phyloP scores from a whole-genome alignment of 2,797 vertebrate species.

The Sebastiscus albofasciatus region DNA sequence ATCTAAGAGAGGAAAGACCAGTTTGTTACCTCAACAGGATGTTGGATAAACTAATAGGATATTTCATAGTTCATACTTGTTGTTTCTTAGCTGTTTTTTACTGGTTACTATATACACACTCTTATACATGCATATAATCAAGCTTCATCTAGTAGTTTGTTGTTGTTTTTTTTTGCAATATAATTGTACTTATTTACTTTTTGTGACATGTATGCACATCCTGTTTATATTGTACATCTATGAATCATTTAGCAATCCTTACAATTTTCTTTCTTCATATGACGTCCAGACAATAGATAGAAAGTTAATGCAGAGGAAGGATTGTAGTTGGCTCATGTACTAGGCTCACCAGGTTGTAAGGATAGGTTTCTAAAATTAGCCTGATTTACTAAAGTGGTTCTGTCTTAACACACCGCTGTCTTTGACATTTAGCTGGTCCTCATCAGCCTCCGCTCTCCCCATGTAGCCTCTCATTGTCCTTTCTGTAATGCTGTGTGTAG shows the following conservation, averaged over 20 bases:
- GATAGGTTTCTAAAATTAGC: not conserved
- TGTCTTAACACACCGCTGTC: not conserved
- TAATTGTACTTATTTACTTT: not conserved
- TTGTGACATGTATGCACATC: not conserved
- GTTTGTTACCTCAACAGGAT: not conserved
- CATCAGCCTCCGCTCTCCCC: not conserved
- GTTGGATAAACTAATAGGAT: not conserved
- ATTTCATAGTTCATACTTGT: not conserved
- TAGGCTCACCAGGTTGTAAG: not conserved
- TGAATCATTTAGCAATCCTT: not conserved
- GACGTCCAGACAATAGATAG: fast-evolving
- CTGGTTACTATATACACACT: not conserved
- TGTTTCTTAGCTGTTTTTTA: not conserved
- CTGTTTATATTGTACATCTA: not conserved
- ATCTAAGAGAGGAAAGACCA: constrained; percentile 74
- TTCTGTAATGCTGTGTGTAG: not conserved
- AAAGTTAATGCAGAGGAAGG: no score
- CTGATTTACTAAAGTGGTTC: no score
- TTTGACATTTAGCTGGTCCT: not conserved
- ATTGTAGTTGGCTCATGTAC: not conserved
- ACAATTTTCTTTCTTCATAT: not conserved
- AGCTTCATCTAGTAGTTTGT: not conserved
- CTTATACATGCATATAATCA: not conserved
- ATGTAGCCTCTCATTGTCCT: not conserved
- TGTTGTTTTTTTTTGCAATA: not conserved